Evolutionary conservation across 2,113 vertebrate genomes (phyloP), one percentile per base, ranked within the genome.

Genomic region (Myotis davidii): DNA sequence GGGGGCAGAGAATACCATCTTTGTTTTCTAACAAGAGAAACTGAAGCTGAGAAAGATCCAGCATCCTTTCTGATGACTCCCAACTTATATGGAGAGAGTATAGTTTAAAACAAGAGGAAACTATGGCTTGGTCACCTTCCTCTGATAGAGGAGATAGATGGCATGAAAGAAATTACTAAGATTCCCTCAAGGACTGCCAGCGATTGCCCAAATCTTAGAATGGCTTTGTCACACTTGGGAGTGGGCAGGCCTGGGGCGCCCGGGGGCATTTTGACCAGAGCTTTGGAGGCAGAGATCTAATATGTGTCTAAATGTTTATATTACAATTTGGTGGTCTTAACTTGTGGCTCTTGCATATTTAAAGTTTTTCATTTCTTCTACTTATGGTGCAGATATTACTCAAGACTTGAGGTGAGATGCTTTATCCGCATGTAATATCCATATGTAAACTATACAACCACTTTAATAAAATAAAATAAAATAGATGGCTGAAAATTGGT

Each of bases 171-270:
- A 64, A 61, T 21, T 6, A 39, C 39, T 23, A 29, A 32, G 37
- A 23, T 64, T 27, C n/a, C 25, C 1, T 23, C 34, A 10, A 0
- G 21, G 25, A 42, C 74, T 48, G 12, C 52, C 8, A 18, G 20
- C 27, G 27, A 88, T 27, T 17, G 45, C 39, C 6, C 4, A n/a
- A 13, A 42, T 21, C 52, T 61, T 27, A 25, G 10, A 18, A 39
- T 1, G 18, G 48, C 37, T 74, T 8, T 16, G 5, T 21, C 23
- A 29, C 17, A 4, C 3, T 0, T 0, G 6, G n/a, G 39, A 6
- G 32, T 45, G 42, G 29, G 17, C 6, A 20, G 13, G 13, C 4
- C 17, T 39, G 16, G 8, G 23, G 13, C 5, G 16, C 18, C n/a
- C 0, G 1, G 17, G 13, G 13, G 9, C 5, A 5, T 6, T 18